phyloP scores from a whole-genome alignment of 2,113 vertebrate genomes.

The Limnothrissa miodon region DNA sequence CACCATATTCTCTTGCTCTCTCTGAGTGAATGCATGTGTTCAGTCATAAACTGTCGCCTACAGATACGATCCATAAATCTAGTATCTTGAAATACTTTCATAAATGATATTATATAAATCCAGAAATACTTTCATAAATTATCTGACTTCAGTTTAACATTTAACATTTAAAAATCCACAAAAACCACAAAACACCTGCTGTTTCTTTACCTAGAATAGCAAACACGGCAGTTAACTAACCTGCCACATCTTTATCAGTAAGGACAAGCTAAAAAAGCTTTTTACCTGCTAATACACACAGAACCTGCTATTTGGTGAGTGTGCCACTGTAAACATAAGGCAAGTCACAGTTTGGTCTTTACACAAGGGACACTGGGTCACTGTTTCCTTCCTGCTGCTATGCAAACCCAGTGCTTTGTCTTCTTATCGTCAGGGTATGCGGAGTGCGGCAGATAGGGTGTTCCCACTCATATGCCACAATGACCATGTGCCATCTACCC shows the following conservation, averaged over 20 bases:
- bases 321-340: background rate
- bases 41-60: background rate
- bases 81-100: too few relatives aligned
- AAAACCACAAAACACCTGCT: background rate
- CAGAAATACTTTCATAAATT: background rate
- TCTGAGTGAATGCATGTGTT: background rate
- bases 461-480: background rate
- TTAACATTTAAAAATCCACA: background rate
- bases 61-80: background rate
- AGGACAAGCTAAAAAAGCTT: background rate
- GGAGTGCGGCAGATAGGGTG: background rate
- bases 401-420: background rate
- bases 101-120: background rate
- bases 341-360: background rate
- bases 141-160: background rate
- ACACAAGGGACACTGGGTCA: background rate
- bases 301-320: background rate
- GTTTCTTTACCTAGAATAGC: background rate
- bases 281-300: background rate
- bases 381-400: conserved; percentile 8
- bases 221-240: background rate
- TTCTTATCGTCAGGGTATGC: background rate
- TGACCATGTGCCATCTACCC: background rate
- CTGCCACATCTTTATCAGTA: background rate
- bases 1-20: background rate